These are phyloP conservation scores for Pangasius mekongensis DNA, from an alignment of 2,797 vertebrate species.

Conservation along the genomic window DNA sequence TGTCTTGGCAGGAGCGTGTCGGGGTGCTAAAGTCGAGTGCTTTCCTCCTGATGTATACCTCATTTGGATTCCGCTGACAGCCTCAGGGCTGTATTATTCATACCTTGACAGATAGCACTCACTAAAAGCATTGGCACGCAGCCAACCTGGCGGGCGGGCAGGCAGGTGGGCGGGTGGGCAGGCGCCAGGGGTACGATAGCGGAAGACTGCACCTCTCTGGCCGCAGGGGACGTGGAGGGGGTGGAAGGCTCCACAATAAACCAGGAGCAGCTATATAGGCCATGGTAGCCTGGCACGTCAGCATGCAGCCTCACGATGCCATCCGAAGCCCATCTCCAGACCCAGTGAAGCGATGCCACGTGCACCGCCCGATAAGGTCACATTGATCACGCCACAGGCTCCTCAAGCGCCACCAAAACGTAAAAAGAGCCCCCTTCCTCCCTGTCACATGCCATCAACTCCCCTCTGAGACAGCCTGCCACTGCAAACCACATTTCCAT, in stretches of 20 bases:
- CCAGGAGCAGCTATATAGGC: constrained; percentile 33
- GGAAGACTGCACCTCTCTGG: constrained; percentile 64
- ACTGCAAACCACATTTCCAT: constrained; percentile 92
- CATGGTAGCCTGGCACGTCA: constrained; percentile 39
- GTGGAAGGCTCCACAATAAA: constrained; percentile 29
- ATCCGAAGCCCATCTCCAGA: constrained; percentile 59
- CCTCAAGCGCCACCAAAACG: constrained; percentile 33
- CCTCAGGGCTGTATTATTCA: constrained; percentile 98
- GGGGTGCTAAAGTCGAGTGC: constrained; percentile 90
- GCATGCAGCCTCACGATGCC: constrained; percentile 16
- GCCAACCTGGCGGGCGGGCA: constrained; percentile 81
- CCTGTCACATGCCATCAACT: constrained; percentile 71
- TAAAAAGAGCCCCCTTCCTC: constrained; percentile 25
- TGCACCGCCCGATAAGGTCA: constrained; percentile 83
- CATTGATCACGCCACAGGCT: constrained; percentile 80
- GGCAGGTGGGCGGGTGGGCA: constrained; percentile 52
- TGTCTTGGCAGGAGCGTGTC: constrained; percentile 91
- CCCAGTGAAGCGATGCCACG: constrained; percentile 75
- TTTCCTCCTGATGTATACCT: constrained; percentile 89
- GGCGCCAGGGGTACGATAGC: constrained; percentile 75
- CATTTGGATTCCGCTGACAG: constrained; percentile 96
- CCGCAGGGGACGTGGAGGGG: constrained; percentile 34
- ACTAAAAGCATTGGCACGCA: constrained; percentile 95
- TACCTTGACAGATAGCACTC: constrained; percentile 97
- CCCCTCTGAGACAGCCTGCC: constrained; percentile 83